Percentiles rank a stretch among this genome's conserved stretches.
Conservation (phyloP, 1,140 invertebrate genomes). For the Pseudomyrmex flavicornis region DNA sequence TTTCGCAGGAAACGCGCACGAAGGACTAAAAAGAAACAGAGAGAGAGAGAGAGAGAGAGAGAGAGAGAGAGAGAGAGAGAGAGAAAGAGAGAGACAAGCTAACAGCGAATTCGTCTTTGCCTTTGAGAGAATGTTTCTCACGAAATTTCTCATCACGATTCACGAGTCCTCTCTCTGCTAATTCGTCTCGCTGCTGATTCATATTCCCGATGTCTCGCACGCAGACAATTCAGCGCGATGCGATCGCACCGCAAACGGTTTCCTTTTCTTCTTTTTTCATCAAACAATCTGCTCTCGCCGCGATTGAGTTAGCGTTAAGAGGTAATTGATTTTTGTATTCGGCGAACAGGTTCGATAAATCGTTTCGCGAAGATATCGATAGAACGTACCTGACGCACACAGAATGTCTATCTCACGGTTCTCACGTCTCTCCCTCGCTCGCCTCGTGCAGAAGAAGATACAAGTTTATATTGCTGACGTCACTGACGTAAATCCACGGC, state of each 20-base stretch:
- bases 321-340: slow-evolving; percentile 56
- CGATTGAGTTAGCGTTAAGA: slow-evolving; percentile 57
- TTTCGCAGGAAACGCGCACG: slow-evolving; percentile 67
- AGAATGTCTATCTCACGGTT: not conserved
- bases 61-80: slow-evolving; percentile 54
- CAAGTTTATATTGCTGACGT: slow-evolving; percentile 57
- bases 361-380: slow-evolving; percentile 30
- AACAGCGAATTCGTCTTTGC: slow-evolving; percentile 43
- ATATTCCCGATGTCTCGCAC: slow-evolving; percentile 50
- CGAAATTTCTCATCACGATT: slow-evolving; percentile 53
- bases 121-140: slow-evolving; percentile 31
- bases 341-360: slow-evolving; percentile 57
- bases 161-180: not conserved
- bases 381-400: not conserved
- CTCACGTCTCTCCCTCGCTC: slow-evolving; percentile 41
- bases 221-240: slow-evolving; percentile 25
- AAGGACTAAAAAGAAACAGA: slow-evolving; percentile 22
- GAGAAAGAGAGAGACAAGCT: slow-evolving; percentile 37
- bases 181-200: slow-evolving; percentile 58
- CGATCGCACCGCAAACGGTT: slow-evolving; percentile 38
- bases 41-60: slow-evolving; percentile 58
- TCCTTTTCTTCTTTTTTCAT: slow-evolving; percentile 20
- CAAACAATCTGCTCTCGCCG: not conserved
- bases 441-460: slow-evolving; percentile 46
- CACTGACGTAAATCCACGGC: slow-evolving; percentile 38